These are phyloP conservation scores for Volucella inanis DNA, from an alignment of 2,888 invertebrate genomes.

Conservation along the genomic window DNA sequence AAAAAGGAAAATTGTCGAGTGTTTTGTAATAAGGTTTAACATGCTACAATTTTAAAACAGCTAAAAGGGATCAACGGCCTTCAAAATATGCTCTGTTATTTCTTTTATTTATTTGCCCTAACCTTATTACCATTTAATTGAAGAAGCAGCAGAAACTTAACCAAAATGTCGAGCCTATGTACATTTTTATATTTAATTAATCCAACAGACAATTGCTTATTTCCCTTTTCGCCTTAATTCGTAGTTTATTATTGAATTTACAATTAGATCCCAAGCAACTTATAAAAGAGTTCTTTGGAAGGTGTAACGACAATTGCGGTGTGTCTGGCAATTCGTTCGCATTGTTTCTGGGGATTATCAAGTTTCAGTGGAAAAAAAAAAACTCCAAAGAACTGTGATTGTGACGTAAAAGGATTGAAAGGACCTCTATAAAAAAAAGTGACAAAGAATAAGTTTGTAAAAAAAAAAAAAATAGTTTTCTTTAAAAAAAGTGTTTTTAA, in stretches of 20 bases:
- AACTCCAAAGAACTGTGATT: slow-evolving; percentile 7
- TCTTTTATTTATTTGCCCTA: slow-evolving; percentile 1
- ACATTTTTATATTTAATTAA: slow-evolving; percentile 12
- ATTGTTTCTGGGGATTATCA: slow-evolving; percentile 44
- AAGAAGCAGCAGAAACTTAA: slow-evolving; percentile 10
- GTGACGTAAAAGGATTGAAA: slow-evolving; percentile 4
- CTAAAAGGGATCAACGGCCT: slow-evolving; percentile 41
- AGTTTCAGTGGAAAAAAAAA: background rate
- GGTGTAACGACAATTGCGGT: slow-evolving; percentile 79
- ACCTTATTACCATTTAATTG: slow-evolving; percentile 52
- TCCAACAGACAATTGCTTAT: slow-evolving; percentile 37
- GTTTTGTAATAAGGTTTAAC: too few relatives aligned
- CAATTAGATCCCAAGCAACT: slow-evolving; percentile 76
- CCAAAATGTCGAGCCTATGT: slow-evolving; percentile 21
- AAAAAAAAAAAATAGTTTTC: too few relatives aligned
- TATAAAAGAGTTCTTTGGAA: slow-evolving; percentile 76
- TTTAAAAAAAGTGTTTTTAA: background rate
- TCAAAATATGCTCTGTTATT: slow-evolving; percentile 20
- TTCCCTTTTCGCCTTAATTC: slow-evolving; percentile 10
- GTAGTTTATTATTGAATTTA: slow-evolving; percentile 75
- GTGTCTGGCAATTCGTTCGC: slow-evolving; percentile 79
- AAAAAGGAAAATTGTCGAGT: too few relatives aligned
- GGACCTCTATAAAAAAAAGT: background rate
- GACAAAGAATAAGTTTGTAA: too few relatives aligned
- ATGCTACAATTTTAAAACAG: too few relatives aligned